phyloP scores from a whole-genome alignment of 1,140 invertebrate genomes.

The Paralvinella palmiformis region DNA sequence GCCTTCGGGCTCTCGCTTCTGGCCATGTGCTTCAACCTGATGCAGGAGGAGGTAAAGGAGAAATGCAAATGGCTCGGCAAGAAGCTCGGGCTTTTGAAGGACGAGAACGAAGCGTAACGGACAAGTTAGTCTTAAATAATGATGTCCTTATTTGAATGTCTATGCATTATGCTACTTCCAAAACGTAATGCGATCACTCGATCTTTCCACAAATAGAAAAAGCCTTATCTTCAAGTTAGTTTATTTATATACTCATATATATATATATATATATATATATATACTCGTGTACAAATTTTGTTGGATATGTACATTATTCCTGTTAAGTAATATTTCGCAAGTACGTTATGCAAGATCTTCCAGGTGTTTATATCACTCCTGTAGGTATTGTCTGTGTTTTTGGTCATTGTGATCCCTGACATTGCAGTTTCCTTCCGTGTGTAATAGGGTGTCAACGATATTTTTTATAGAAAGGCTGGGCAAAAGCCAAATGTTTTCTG shows the following conservation, averaged over 20 bases:
- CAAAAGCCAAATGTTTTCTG: no score
- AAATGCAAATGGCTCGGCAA: slow-evolving; percentile 62
- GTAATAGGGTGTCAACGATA: no score
- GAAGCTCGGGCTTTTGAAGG: slow-evolving; percentile 16
- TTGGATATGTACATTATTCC: no score
- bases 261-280: background rate
- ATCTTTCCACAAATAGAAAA: background rate
- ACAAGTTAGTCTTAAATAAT: background rate
- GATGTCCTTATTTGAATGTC: background rate
- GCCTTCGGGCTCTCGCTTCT: slow-evolving; percentile 81
- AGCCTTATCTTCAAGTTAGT: background rate
- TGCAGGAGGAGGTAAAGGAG: slow-evolving; percentile 80
- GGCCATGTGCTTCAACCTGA: slow-evolving; percentile 86
- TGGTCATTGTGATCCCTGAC: no score
- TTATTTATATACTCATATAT: background rate
- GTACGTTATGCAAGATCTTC: no score
- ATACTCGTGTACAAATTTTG: background rate
- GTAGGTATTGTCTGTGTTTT: no score
- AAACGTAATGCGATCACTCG: background rate
- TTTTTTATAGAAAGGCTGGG: no score
- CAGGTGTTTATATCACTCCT: no score
- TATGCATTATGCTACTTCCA: background rate
- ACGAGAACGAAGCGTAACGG: slow-evolving; percentile 9
- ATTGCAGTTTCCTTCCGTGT: no score
- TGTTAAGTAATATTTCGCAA: no score